Evolutionary conservation across 2,888 invertebrate species (phyloP), one percentile per base, ranked within the genome.

Genomic region (Pediacus dermestoides): DNA sequence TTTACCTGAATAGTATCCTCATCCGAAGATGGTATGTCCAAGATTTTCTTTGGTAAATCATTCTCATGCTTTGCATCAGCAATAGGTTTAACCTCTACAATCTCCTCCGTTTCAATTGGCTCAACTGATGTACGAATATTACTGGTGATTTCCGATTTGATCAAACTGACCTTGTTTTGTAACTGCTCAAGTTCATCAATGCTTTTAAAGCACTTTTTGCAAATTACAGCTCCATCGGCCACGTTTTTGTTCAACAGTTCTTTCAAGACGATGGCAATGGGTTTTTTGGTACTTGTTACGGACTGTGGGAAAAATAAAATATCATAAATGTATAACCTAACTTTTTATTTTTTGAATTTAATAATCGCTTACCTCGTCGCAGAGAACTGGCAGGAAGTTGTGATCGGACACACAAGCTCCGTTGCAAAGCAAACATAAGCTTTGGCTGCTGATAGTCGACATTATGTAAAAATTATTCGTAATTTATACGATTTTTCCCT

Each of bases 141-240:
- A 7, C n/a, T 6, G 6, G n/a, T 18, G 13, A 80, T 58, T 50
- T 78, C 76, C 28, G 61, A 51, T 52, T 74, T 77, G 6, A 78
- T 66, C 52, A 76, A 73, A 3, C 62, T 57, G 39, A 76, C 36
- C 62, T 75, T 54, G 12, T 63, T 67, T 58, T 78, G 73, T 25
- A 80, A 60, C 35, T 75, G 74, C 43, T 82, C 81, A 48, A 78
- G 76, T 65, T 85, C 82, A 11, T 75, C 69, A 31, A 81, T 74
- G 4, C 75, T 57, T 57, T 78, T 77, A 49, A 73, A 77, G 60
- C 86, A 87, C 52, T 81, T 82, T 58, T 78, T 80, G 62, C 86
- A 87, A 2, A 86, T 59, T 10, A 78, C 63, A 1, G 74, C 71
- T 49, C 76, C 72, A 4, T 64, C 8, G 16, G 6, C 23, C 15